Evolutionary conservation across 2,797 vertebrate species (phyloP), one percentile per base, ranked within the genome.

Genomic region (Scarus forsteni): DNA sequence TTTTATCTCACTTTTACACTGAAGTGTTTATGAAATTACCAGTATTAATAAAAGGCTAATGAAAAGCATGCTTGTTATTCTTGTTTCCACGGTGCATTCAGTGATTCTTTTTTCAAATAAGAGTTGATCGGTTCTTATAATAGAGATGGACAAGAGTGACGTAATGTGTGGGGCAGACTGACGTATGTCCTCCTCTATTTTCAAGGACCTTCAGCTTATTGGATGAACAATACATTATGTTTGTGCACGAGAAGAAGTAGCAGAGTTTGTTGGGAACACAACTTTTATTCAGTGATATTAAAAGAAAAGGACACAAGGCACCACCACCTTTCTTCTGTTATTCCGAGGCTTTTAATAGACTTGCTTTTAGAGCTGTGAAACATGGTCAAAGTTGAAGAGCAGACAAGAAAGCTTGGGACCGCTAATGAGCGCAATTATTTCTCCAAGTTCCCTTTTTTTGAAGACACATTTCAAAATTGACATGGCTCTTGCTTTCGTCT

Each of bases 41-140:
- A 27, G 4, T 27, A 27, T 27, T 27, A 27, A 27, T 27, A 27
- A 27, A 27, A 27, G 27, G 27, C 27, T 27, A 27, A 27, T 27
- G 27, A 79, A 70, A 66, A 89, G 79, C 85, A 78, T 86, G 79
- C 88, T 84, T 89, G 77, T 92, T 93, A 91, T 90, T 92, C 81
- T 85, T 53, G 60, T 92, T 88, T 91, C 75, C 92, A 48, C 84
- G 73, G 45, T 35, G 66, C 80, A 77, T 76, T 89, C 80, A 75
- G 66, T 91, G 79, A 62, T 72, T 81, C 84, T 46, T 71, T 80
- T 92, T 90, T 89, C 83, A 91, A 90, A 88, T 87, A 90, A 61
- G 85, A 67, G 69, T 80, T 88, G 72, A 90, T 81, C 79, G 45
- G 44, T 66, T 68, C 46, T 77, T 84, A 80, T 70, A 84, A 86